Conservation (phyloP, 2,113 vertebrate genomes). For the Syngnathus typhle region DNA sequence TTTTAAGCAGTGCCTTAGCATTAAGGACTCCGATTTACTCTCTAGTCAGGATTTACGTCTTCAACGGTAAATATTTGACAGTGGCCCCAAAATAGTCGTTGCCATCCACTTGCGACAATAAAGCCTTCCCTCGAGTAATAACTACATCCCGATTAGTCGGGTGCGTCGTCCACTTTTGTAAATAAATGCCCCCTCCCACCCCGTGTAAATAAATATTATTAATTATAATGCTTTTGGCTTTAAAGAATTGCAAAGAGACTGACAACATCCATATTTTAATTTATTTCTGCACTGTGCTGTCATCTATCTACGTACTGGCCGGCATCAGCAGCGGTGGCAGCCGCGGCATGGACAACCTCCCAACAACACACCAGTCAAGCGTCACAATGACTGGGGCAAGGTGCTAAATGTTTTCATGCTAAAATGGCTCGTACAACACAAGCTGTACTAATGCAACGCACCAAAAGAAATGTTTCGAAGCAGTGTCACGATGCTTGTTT, state of each 20-base stretch:
- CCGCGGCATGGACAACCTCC: constrained; percentile 27
- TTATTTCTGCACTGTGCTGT: constrained; percentile 33
- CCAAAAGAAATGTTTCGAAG: constrained; percentile 59
- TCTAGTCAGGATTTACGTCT: not conserved
- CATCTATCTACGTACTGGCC: not conserved
- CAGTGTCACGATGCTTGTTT: constrained; percentile 52
- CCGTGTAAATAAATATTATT: not conserved
- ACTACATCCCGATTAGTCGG: not conserved
- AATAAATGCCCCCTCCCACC: not conserved
- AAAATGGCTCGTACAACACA: constrained; percentile 39
- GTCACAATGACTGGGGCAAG: constrained; percentile 61
- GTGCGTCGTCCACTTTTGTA: not conserved
- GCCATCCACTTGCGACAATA: not conserved
- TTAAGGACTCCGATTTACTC: constrained; percentile 26
- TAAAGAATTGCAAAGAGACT: constrained; percentile 13
- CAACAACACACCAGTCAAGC: constrained; percentile 57
- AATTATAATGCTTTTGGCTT: constrained; percentile 23
- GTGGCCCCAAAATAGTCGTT: not conserved
- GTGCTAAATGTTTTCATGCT: constrained; percentile 73
- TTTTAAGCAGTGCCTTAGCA: constrained; percentile 64
- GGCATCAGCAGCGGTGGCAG: not conserved
- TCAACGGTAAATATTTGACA: constrained; percentile 37
- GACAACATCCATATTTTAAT: constrained; percentile 22
- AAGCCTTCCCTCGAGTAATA: not conserved
- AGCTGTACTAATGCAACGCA: constrained; percentile 59